Conservation (phyloP, 2,888 invertebrate genomes). For the Bimastos eiseni region DNA sequence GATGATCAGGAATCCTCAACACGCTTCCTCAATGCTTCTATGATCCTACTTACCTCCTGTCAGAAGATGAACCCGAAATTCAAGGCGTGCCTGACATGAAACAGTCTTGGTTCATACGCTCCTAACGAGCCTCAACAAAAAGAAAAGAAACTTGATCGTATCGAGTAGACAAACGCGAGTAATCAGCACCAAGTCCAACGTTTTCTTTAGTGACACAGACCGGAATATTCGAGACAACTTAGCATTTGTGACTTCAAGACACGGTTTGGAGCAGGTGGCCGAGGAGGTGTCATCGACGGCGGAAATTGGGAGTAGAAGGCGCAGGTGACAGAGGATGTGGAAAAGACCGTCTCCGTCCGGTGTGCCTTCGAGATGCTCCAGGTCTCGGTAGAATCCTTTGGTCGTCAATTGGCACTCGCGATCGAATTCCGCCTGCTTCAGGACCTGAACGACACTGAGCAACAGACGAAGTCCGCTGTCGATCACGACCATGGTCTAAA, state of each 20-base stretch:
- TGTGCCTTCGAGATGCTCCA: not conserved
- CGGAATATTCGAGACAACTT: not conserved
- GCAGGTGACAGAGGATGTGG: not conserved
- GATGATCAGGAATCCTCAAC: not conserved
- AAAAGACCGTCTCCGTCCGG: not conserved
- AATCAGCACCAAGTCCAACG: not conserved
- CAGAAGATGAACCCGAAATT: not conserved
- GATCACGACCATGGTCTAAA: not conserved
- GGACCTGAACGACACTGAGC: not conserved
- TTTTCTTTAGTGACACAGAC: not conserved
- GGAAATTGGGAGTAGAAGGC: not conserved
- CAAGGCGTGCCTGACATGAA: not conserved
- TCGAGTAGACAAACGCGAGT: not conserved
- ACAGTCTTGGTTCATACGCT: not conserved
- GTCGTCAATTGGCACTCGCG: not conserved
- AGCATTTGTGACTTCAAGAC: not conserved
- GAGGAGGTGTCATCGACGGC: not conserved
- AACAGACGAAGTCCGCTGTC: not conserved
- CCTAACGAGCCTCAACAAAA: not conserved
- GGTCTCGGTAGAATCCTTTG: not conserved
- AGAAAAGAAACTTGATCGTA: not conserved
- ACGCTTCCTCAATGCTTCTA: not conserved
- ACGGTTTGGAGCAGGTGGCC: not conserved
- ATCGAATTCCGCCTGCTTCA: conserved; percentile 13
- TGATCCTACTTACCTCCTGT: not conserved